phyloP scores from a whole-genome alignment of 2,113 vertebrate species.

The Syrmaticus mikado region DNA sequence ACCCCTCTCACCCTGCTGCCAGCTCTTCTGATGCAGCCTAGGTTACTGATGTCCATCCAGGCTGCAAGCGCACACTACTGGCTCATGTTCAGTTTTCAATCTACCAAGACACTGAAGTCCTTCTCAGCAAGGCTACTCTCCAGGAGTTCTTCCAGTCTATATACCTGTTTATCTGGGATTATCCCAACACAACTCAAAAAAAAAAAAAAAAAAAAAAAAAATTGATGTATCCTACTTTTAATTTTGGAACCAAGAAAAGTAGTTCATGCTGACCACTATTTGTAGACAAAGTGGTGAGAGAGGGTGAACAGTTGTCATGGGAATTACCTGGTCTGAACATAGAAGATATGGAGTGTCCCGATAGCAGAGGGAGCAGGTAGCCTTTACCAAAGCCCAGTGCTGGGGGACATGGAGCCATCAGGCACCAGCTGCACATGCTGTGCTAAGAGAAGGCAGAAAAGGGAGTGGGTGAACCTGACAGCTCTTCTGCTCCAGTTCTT shows the following conservation, averaged over 20 bases:
- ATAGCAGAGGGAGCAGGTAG: not conserved
- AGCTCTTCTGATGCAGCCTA: too few relatives aligned
- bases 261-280: fast-evolving
- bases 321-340: not conserved
- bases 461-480: not conserved
- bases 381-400: not conserved
- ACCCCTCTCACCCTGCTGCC: too few relatives aligned
- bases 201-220: not conserved
- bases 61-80: too few relatives aligned
- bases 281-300: fast-evolving
- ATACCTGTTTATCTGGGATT: too few relatives aligned
- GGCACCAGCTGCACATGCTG: not conserved
- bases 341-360: not conserved
- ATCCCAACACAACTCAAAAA: too few relatives aligned
- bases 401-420: not conserved
- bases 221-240: fast-evolving
- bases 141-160: too few relatives aligned
- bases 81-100: too few relatives aligned
- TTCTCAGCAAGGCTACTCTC: too few relatives aligned
- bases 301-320: fast-evolving
- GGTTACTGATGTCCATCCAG: too few relatives aligned
- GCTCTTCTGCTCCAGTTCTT: not conserved
- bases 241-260: not conserved
- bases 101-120: too few relatives aligned
- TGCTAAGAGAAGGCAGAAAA: not conserved